A percentile compares a stretch with the other conserved stretches of the same genome.
Conservation (phyloP, 1,140 invertebrate genomes). For the Bombus confusus region DNA sequence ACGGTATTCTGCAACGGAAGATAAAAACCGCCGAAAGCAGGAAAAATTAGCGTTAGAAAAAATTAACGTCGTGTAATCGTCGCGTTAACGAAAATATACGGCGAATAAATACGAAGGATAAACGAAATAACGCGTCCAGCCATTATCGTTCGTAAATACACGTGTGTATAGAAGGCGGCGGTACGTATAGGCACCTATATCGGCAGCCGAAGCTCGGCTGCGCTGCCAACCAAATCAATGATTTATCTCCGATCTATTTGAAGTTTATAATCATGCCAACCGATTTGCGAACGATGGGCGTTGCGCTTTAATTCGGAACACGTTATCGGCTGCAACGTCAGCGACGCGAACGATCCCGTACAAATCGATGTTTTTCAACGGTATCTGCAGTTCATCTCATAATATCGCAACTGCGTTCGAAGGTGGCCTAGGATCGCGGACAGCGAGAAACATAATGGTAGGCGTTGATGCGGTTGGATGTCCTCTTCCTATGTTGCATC, state of each 20-base stretch:
- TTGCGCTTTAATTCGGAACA: conserved; percentile 42
- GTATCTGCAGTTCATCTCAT: background rate
- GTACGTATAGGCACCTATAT: background rate
- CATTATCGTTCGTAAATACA: conserved; percentile 24
- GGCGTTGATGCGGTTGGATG: background rate
- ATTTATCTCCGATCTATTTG: conserved; percentile 35
- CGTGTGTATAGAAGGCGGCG: too few species aligned
- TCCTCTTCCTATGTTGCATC: background rate
- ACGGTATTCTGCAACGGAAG: background rate
- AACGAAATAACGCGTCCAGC: conserved; percentile 13
- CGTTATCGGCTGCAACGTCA: conserved; percentile 49
- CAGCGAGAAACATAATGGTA: background rate
- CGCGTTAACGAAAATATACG: background rate
- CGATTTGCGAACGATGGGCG: background rate
- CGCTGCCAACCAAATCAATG: background rate
- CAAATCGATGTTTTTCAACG: conserved; percentile 21
- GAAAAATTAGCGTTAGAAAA: too few species aligned
- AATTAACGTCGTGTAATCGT: background rate
- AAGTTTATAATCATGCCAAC: conserved; percentile 32
- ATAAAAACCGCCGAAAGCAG: background rate
- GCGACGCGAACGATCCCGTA: background rate
- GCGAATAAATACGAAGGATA: conserved; percentile 3
- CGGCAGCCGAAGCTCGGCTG: too few species aligned
- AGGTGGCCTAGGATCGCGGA: background rate
- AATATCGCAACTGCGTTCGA: conserved; percentile 12